These are phyloP conservation scores for Adineta ricciae DNA, from an alignment of 2,888 invertebrate species.

Conservation along the genomic window DNA sequence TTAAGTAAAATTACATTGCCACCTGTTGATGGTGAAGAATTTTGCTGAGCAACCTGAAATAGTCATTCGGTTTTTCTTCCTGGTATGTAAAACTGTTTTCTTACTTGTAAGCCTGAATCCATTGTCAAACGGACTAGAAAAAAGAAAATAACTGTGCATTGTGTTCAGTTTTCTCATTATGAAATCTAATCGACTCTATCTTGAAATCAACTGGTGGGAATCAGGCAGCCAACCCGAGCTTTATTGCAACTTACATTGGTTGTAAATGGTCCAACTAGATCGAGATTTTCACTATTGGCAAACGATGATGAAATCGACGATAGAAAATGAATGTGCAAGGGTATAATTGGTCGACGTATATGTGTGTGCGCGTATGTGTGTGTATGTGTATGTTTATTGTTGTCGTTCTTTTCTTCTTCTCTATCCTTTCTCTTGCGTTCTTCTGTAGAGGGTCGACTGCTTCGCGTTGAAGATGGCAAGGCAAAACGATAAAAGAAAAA, in stretches of 20 bases:
- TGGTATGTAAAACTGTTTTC: too few relatives aligned
- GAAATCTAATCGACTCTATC: neutral
- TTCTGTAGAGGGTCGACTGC: too few relatives aligned
- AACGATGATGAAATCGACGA: neutral
- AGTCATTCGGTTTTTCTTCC: too few relatives aligned
- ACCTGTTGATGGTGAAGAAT: neutral
- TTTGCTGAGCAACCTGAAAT: neutral
- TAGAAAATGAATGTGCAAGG: too few relatives aligned
- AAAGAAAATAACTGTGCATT: neutral
- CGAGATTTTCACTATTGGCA: conserved; percentile 12
- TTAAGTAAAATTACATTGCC: neutral
- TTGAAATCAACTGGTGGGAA: neutral
- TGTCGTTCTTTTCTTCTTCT: too few relatives aligned
- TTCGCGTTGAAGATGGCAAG: too few relatives aligned
- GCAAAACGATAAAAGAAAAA: too few relatives aligned
- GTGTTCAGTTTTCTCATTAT: too few relatives aligned
- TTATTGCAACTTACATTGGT: conserved; percentile 4
- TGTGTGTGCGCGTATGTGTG: too few relatives aligned
- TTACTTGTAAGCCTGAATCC: neutral
- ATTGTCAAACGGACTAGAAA: neutral
- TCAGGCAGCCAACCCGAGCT: neutral
- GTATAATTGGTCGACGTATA: too few relatives aligned
- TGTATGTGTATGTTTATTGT: too few relatives aligned
- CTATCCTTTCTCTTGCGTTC: too few relatives aligned
- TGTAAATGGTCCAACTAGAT: conserved; percentile 1